A percentile compares a stretch with the other conserved stretches of the same genome.
These are phyloP conservation scores for Andrena dorsata DNA, from an alignment of 2,888 invertebrate species.

Conservation along the genomic window DNA sequence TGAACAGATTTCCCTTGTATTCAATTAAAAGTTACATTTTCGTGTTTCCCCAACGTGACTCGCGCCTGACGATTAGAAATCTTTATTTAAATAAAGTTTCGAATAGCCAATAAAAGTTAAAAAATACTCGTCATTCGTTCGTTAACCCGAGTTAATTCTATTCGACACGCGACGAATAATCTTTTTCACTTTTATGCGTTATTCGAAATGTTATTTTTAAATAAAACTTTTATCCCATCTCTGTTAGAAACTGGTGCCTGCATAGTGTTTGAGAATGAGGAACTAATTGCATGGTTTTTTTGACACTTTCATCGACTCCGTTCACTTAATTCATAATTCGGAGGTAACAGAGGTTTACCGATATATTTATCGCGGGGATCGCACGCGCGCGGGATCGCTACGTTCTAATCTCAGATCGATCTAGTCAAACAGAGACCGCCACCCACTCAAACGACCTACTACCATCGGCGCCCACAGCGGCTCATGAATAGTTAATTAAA, in stretches of 20 bases:
- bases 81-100: too few relatives aligned
- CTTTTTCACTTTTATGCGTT: too few relatives aligned
- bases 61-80: background rate
- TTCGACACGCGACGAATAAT: too few relatives aligned
- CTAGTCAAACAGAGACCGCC: slow-evolving; percentile 59
- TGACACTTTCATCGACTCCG: background rate
- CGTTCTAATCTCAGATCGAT: slow-evolving; percentile 65
- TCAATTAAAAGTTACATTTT: too few relatives aligned
- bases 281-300: background rate
- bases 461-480: slow-evolving; percentile 68
- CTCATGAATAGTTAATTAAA: slow-evolving; percentile 78
- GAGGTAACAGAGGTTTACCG: background rate
- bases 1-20: too few relatives aligned
- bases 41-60: background rate
- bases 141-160: too few relatives aligned
- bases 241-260: too few relatives aligned
- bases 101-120: too few relatives aligned
- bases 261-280: background rate
- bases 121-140: too few relatives aligned
- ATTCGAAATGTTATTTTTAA: too few relatives aligned
- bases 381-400: slow-evolving; percentile 36
- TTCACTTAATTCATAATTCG: background rate
- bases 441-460: slow-evolving; percentile 73
- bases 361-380: slow-evolving; percentile 6
- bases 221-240: too few relatives aligned